Percentiles rank a stretch among this genome's conserved stretches.
These are phyloP conservation scores for Aphidius gifuensis DNA, from an alignment of 1,140 invertebrate genomes.

Conservation along the genomic window DNA sequence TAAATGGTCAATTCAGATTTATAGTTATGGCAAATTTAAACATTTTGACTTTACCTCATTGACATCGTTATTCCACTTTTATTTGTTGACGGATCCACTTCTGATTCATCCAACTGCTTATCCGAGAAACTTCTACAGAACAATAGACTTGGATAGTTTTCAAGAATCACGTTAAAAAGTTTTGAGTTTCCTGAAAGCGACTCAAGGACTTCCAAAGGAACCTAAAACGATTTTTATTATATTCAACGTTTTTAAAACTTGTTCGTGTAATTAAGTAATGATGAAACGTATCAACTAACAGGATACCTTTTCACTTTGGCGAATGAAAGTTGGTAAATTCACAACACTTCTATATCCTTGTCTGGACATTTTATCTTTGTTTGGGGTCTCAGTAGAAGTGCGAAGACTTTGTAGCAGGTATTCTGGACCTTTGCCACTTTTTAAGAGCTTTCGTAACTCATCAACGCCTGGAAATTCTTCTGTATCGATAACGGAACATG, in stretches of 20 bases:
- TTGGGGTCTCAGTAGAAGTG: conserved; percentile 52
- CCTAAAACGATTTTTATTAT: conserved; percentile 45
- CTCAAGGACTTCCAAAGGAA: conserved; percentile 65
- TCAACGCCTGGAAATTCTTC: conserved; percentile 63
- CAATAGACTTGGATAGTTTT: conserved; percentile 69
- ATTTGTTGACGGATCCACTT: conserved; percentile 46
- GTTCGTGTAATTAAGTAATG: conserved; percentile 11
- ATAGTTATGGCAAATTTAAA: neutral
- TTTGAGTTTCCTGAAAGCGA: conserved; percentile 63
- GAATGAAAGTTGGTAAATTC: conserved; percentile 72
- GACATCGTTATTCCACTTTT: conserved; percentile 61
- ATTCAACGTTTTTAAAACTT: neutral
- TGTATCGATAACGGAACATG: conserved; percentile 46
- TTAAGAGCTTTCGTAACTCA: conserved; percentile 64
- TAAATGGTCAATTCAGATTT: no score
- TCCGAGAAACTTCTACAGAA: conserved; percentile 65
- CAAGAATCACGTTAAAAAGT: conserved; percentile 68
- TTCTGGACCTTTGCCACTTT: conserved; percentile 64
- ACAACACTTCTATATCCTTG: conserved; percentile 61
- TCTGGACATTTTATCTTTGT: conserved; percentile 24
- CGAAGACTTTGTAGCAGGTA: conserved; percentile 65
- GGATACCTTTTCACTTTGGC: conserved; percentile 65
- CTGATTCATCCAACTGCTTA: conserved; percentile 56
- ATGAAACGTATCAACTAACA: conserved; percentile 11
- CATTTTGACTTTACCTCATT: conserved; percentile 49